These are phyloP conservation scores for Champsocephalus esox DNA, from an alignment of 2,797 vertebrate species.

Conservation along the genomic window DNA sequence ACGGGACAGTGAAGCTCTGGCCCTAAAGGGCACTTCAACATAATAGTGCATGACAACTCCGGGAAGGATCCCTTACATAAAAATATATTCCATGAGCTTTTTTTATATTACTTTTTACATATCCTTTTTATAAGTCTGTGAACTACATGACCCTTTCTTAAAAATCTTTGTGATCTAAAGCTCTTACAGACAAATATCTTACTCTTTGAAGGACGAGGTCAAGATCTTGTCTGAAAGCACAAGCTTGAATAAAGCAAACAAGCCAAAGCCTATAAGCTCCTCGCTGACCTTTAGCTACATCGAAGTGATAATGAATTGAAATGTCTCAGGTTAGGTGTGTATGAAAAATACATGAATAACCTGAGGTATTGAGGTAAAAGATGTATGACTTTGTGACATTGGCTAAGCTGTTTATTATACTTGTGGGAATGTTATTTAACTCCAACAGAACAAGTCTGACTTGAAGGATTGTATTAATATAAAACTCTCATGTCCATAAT, in stretches of 20 bases:
- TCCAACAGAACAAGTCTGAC: conserved; percentile 13
- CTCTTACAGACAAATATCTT: conserved; percentile 8
- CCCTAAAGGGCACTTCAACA: conserved; percentile 59
- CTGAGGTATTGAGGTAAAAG: neutral
- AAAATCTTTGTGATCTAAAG: conserved; percentile 13
- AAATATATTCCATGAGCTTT: conserved; percentile 24
- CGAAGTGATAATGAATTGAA: conserved; percentile 32
- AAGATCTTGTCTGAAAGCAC: conserved; percentile 34
- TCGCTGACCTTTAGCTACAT: conserved; percentile 41
- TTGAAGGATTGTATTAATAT: neutral
- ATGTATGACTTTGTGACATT: conserved; percentile 9
- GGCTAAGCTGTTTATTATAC: conserved; percentile 17
- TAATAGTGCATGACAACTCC: conserved; percentile 55
- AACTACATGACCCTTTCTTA: neutral
- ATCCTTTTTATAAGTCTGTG: neutral
- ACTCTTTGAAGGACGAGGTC: conserved; percentile 19
- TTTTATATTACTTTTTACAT: conserved; percentile 7
- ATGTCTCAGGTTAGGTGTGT: conserved; percentile 27
- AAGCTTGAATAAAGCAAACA: conserved; percentile 38
- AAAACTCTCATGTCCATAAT: too few species aligned
- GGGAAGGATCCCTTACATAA: conserved; percentile 17
- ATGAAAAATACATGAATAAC: conserved; percentile 19
- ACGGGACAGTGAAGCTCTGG: conserved; percentile 27
- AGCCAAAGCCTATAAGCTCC: conserved; percentile 3
- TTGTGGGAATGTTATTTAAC: conserved; percentile 5